A percentile compares a stretch with the other conserved stretches of the same genome.
Conservation (phyloP, 2,113 vertebrate species). For the Panthera tigris region DNA sequence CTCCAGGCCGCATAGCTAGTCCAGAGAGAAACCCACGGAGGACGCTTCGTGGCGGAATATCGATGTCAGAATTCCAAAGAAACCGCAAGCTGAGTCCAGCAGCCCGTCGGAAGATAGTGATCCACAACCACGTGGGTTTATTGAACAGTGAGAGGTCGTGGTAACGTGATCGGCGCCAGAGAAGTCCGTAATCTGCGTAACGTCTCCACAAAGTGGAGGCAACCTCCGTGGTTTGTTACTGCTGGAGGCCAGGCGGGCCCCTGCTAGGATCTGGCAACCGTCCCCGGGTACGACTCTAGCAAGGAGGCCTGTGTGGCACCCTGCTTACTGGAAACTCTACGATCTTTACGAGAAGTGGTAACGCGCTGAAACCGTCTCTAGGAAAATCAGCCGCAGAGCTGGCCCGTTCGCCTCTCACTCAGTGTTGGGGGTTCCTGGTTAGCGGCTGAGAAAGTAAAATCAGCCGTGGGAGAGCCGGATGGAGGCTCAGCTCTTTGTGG, state of each 20-base stretch:
- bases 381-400: fast-evolving
- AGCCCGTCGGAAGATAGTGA: fast-evolving
- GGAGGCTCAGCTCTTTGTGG: not conserved
- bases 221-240: fast-evolving
- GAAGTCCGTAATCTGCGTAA: fast-evolving
- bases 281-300: not conserved
- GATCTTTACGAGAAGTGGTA: fast-evolving
- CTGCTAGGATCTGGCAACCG: not conserved
- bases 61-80: not conserved
- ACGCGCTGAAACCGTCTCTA: fast-evolving
- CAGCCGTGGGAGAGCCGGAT: fast-evolving
- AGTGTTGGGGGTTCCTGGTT: too few species aligned
- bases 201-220: fast-evolving
- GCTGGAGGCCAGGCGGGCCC: not conserved
- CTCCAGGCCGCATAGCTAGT: fast-evolving
- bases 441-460: not conserved
- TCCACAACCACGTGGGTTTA: fast-evolving
- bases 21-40: not conserved
- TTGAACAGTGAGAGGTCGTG: fast-evolving
- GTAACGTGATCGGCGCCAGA: fast-evolving
- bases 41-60: fast-evolving
- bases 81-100: fast-evolving
- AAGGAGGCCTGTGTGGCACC: fast-evolving
- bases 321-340: not conserved
- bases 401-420: fast-evolving